Conservation (phyloP, 2,797 vertebrate genomes). For the Sciurus vulgaris region DNA sequence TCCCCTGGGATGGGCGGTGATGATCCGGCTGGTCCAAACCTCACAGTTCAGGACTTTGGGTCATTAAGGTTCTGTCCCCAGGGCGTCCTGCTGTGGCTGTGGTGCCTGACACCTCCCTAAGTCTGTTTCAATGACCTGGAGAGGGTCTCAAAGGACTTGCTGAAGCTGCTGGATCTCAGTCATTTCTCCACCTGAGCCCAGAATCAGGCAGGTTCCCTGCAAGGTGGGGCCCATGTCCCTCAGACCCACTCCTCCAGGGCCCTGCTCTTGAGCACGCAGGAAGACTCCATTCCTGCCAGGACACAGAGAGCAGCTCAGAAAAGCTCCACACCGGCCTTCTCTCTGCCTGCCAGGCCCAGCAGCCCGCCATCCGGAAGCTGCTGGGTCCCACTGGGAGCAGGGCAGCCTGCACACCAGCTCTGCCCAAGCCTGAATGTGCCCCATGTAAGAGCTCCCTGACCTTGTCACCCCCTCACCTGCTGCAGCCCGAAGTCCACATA, state of each 20-base stretch:
- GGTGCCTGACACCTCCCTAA: neutral
- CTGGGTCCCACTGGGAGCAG: neutral
- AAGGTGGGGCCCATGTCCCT: neutral
- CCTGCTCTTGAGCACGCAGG: accelerated
- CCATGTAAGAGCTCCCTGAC: neutral
- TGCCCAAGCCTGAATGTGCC: neutral
- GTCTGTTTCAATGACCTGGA: neutral
- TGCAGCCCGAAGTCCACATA: neutral
- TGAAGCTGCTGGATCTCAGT: neutral
- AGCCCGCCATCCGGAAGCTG: accelerated
- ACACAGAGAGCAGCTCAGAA: neutral
- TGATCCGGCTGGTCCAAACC: neutral
- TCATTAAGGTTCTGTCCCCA: neutral
- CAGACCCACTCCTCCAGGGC: neutral
- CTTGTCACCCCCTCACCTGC: too few species aligned
- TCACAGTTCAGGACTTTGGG: neutral
- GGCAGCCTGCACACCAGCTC: neutral
- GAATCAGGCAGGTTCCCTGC: neutral
- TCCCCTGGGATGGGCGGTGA: too few species aligned
- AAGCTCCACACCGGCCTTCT: neutral
- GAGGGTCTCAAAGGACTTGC: neutral
- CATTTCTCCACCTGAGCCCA: neutral
- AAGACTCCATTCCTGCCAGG: too few species aligned
- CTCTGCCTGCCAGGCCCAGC: neutral
- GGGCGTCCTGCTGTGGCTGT: neutral